These are phyloP conservation scores for Olivierus martensii DNA, from an alignment of 1,140 invertebrate genomes.

Conservation along the genomic window DNA sequence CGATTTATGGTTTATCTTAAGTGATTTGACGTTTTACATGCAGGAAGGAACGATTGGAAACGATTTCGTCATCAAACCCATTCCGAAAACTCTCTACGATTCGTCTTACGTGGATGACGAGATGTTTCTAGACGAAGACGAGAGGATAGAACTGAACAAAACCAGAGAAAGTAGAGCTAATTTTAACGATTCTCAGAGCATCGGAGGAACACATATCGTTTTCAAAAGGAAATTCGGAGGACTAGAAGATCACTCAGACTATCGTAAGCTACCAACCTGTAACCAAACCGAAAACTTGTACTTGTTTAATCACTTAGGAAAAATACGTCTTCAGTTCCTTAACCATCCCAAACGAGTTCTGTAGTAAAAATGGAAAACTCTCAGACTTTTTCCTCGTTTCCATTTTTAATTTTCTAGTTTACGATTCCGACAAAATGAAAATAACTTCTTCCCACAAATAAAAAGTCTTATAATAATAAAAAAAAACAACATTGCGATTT, in stretches of 20 bases:
- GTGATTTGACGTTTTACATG: not conserved
- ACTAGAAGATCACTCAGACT: constrained; percentile 16
- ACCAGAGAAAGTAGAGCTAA: constrained; percentile 2
- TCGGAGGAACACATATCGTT: constrained; percentile 16
- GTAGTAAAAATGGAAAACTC: too few species aligned
- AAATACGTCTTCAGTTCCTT: not conserved
- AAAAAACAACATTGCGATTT: too few species aligned
- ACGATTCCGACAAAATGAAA: too few species aligned
- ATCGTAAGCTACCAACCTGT: constrained; percentile 16
- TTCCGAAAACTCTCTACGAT: constrained; percentile 41
- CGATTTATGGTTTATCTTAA: not conserved
- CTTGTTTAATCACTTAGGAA: too few species aligned
- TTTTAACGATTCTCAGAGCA: constrained; percentile 12
- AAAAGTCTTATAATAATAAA: too few species aligned
- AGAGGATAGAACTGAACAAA: constrained; percentile 26
- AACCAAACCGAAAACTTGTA: too few species aligned
- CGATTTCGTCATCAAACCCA: constrained; percentile 68
- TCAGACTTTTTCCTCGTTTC: too few species aligned
- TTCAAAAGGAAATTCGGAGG: constrained; percentile 15
- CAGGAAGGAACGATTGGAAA: constrained; percentile 83
- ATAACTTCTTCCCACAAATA: too few species aligned
- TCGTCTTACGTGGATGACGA: constrained; percentile 48
- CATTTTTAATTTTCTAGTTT: too few species aligned
- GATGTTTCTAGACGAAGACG: constrained; percentile 49
- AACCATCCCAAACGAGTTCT: too few species aligned